phyloP scores from a whole-genome alignment of 2,797 vertebrate species.

The Echiichthys vipera region DNA sequence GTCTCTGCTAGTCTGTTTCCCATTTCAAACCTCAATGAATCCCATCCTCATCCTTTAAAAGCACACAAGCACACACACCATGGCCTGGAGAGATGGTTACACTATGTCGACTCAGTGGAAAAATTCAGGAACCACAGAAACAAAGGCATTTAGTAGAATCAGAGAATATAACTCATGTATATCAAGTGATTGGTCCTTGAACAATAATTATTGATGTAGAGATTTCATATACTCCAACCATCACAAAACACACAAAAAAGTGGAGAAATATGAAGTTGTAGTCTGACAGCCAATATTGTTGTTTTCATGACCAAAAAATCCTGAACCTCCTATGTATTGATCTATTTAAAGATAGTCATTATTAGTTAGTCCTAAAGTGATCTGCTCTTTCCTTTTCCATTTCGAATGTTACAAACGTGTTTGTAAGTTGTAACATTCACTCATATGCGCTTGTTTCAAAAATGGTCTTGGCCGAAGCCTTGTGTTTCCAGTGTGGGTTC shows the following conservation, averaged over 20 bases:
- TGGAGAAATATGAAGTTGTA: background rate
- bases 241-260: background rate
- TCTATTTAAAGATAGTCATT: constrained; percentile 62
- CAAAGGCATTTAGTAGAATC: constrained; percentile 57
- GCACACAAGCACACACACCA: constrained; percentile 39
- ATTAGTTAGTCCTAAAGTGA: constrained; percentile 40
- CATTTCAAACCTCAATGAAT: constrained; percentile 83
- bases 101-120: constrained; percentile 75
- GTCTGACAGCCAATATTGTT: background rate
- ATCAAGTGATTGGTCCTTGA: constrained; percentile 29
- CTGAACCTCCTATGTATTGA: constrained; percentile 18
- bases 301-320: constrained; percentile 36
- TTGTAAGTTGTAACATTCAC: constrained; percentile 74
- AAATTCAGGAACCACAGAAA: constrained; percentile 69
- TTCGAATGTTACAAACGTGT: constrained; percentile 52
- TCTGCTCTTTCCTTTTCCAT: constrained; percentile 67
- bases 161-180: constrained; percentile 36
- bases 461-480: constrained; percentile 70
- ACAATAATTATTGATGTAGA: constrained; percentile 7
- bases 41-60: constrained; percentile 78
- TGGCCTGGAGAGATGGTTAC: constrained; percentile 61
- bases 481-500: constrained; percentile 79
- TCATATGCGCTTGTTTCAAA: constrained; percentile 76
- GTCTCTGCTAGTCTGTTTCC: constrained; percentile 77
- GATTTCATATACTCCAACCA: constrained; percentile 16